A percentile compares a stretch with the other conserved stretches of the same genome.
phyloP scores from a whole-genome alignment of 2,888 invertebrate species.

The Tridacna crocea region DNA sequence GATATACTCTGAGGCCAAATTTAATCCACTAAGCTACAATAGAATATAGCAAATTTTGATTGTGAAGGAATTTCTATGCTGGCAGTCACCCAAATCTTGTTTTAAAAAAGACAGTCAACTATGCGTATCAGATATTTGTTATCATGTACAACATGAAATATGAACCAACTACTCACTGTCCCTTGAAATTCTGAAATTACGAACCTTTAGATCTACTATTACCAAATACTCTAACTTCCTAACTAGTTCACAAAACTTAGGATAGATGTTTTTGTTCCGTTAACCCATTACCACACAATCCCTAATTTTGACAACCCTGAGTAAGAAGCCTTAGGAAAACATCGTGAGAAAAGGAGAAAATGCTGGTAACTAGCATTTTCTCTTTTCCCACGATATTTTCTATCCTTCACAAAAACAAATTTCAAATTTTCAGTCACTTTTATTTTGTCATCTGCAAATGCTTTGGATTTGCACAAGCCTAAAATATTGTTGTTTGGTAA shows the following conservation, averaged over 20 bases:
- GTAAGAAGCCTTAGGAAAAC: too few relatives aligned
- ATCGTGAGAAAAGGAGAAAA: not conserved
- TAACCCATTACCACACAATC: not conserved
- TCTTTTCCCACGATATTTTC: not conserved
- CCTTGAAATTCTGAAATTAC: not conserved
- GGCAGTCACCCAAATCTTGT: slow-evolving; percentile 36
- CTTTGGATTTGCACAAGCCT: too few relatives aligned
- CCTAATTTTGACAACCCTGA: too few relatives aligned
- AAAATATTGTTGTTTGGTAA: too few relatives aligned
- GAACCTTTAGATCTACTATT: not conserved
- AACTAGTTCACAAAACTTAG: too few relatives aligned
- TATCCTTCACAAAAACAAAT: too few relatives aligned
- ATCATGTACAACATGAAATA: slow-evolving; percentile 16
- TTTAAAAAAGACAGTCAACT: slow-evolving; percentile 32
- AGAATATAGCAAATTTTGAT: slow-evolving; percentile 10
- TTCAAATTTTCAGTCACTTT: too few relatives aligned
- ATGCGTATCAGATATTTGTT: slow-evolving; percentile 41
- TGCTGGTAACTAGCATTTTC: not conserved
- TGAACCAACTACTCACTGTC: slow-evolving; percentile 7
- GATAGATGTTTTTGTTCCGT: too few relatives aligned
- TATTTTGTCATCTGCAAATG: too few relatives aligned
- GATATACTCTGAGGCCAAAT: not conserved
- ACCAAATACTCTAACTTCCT: too few relatives aligned
- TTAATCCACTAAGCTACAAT: too few relatives aligned
- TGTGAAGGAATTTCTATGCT: slow-evolving; percentile 13